These are phyloP conservation scores for Lepidocyrtinus sp. DNA, from an alignment of 2,888 invertebrate species.

Conservation along the genomic window DNA sequence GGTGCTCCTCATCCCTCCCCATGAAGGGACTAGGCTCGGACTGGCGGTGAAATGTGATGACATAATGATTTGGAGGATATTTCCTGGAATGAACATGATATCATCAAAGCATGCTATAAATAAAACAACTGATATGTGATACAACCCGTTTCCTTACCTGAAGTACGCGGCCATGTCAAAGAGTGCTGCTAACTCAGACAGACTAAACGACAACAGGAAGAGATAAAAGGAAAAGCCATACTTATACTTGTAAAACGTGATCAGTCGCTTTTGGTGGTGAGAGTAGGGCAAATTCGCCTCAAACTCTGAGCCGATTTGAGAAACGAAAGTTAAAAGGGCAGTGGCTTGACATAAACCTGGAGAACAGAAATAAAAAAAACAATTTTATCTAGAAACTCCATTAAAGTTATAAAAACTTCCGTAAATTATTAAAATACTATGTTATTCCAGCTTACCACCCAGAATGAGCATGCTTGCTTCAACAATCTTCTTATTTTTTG, in stretches of 20 bases:
- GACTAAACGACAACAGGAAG: slow-evolving; percentile 66
- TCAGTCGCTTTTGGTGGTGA: slow-evolving; percentile 63
- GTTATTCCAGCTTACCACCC: slow-evolving; percentile 58
- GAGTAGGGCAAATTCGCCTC: slow-evolving; percentile 67
- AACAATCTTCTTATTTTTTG: slow-evolving; percentile 68
- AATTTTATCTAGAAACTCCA: no score
- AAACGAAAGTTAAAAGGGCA: slow-evolving; percentile 68
- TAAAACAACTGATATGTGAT: no score
- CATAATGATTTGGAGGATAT: slow-evolving; percentile 67
- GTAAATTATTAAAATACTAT: slow-evolving; percentile 6
- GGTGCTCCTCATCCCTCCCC: slow-evolving; percentile 44
- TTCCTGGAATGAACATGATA: no score
- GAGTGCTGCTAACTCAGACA: slow-evolving; percentile 67
- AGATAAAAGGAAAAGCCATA: slow-evolving; percentile 69
- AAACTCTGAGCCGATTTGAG: slow-evolving; percentile 69
- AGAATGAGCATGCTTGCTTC: slow-evolving; percentile 69
- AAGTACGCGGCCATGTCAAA: slow-evolving; percentile 69
- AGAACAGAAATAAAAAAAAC: slow-evolving; percentile 1
- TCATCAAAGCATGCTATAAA: no score
- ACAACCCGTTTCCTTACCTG: no score
- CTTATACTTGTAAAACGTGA: slow-evolving; percentile 69
- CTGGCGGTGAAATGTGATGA: slow-evolving; percentile 68
- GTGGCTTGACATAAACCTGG: slow-evolving; percentile 68
- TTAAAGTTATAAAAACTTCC: not conserved
- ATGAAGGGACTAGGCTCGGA: slow-evolving; percentile 67